Evolutionary conservation across 2,797 vertebrate species (phyloP).

Genomic region (Mycteria americana): DNA sequence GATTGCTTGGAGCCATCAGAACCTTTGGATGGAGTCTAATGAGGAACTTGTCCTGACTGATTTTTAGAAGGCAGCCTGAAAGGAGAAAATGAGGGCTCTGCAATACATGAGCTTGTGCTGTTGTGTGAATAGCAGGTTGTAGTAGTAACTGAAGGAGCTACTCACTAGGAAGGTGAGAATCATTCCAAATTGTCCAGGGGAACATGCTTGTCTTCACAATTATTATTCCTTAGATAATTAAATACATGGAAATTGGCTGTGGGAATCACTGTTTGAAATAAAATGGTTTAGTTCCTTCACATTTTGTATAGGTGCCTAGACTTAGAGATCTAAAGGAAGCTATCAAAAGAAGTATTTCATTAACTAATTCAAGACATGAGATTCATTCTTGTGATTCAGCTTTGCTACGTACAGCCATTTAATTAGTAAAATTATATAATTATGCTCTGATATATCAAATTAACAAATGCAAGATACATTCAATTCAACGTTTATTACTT

Average conservation of each 20-base stretch:
- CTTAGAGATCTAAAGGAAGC: not conserved
- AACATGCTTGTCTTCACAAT: not conserved
- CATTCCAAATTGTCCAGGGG: not conserved
- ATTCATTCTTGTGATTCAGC: not conserved
- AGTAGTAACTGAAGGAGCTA: not conserved
- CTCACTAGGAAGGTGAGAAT: not conserved
- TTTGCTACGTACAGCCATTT: not conserved
- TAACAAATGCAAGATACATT: not conserved
- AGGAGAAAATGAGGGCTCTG: not conserved
- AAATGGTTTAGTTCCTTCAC: not conserved
- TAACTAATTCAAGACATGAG: not conserved
- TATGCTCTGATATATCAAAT: not conserved
- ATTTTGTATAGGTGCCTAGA: not conserved
- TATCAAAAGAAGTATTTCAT: not conserved
- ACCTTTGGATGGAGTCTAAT: not conserved
- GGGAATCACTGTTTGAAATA: not conserved
- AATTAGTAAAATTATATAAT: not conserved
- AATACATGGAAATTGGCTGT: not conserved
- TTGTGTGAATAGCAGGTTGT: not conserved
- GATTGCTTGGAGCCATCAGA: not conserved
- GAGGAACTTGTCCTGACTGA: not conserved
- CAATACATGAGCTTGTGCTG: not conserved
- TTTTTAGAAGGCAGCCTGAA: not conserved
- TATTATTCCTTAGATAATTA: not conserved
- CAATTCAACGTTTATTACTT: not conserved